These are phyloP conservation scores for Austrolebias charrua DNA, from an alignment of 2,797 vertebrate species.

Conservation along the genomic window DNA sequence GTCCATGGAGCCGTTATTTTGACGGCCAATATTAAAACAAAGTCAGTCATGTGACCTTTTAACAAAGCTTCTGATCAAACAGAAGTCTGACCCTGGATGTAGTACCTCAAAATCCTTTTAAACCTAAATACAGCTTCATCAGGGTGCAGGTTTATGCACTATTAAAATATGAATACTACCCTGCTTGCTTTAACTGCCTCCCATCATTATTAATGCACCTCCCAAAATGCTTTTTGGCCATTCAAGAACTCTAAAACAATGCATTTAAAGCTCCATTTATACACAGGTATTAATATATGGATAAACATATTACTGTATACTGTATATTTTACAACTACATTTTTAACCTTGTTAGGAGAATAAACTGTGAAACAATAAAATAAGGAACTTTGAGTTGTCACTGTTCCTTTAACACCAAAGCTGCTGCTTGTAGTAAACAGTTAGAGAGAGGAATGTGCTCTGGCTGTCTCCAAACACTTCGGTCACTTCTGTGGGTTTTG, in stretches of 20 bases:
- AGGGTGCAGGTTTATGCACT: slow-evolving; percentile 9
- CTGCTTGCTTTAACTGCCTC: slow-evolving; percentile 1
- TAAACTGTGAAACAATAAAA: slow-evolving; percentile 3
- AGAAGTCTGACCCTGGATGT: not conserved
- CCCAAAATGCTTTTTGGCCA: slow-evolving; percentile 16
- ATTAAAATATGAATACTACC: slow-evolving; percentile 21
- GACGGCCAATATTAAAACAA: not conserved
- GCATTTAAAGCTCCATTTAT: slow-evolving; percentile 11
- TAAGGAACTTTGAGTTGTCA: slow-evolving; percentile 13
- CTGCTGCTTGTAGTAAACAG: slow-evolving; percentile 44
- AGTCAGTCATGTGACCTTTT: not conserved
- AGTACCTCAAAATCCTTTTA: not conserved
- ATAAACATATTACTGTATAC: not conserved
- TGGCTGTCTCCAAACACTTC: slow-evolving; percentile 49
- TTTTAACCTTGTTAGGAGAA: slow-evolving; percentile 4
- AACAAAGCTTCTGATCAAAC: slow-evolving; percentile 1
- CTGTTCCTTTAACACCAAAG: slow-evolving; percentile 50
- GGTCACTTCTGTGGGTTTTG: slow-evolving; percentile 57
- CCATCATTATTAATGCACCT: slow-evolving; percentile 1
- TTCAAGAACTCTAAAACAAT: slow-evolving; percentile 24
- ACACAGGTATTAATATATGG: slow-evolving; percentile 1
- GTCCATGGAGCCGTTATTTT: slow-evolving; percentile 2
- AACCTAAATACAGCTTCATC: slow-evolving; percentile 11
- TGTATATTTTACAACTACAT: not conserved
- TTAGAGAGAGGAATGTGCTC: slow-evolving; percentile 65